phyloP scores from a whole-genome alignment of 2,888 invertebrate species.

The Dryobota labecula region DNA sequence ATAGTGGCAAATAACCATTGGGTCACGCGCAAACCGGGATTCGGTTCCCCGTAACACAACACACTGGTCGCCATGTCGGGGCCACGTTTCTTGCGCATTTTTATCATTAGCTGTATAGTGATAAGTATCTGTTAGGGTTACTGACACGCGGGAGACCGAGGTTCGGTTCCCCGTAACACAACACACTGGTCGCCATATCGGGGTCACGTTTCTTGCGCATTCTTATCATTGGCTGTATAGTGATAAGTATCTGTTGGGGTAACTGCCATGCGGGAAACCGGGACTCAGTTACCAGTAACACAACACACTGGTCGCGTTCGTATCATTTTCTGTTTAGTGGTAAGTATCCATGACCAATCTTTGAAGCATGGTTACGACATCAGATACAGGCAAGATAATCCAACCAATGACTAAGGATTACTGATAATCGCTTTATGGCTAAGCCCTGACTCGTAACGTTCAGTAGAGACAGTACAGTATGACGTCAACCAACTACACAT shows the following conservation, averaged over 20 bases:
- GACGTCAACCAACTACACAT: background rate
- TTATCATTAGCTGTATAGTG: background rate
- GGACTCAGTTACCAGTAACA: no score
- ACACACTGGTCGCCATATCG: background rate
- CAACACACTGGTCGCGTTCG: background rate
- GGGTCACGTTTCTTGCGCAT: background rate
- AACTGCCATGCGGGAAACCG: no score
- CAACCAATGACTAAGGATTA: constrained; percentile 6
- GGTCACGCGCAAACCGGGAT: no score
- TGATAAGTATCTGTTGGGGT: background rate
- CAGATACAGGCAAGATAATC: background rate
- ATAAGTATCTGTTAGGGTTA: background rate
- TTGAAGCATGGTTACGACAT: background rate
- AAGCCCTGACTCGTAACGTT: constrained; percentile 11
- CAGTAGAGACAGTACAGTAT: background rate
- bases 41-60: no score
- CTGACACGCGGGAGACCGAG: background rate
- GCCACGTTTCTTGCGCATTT: background rate
- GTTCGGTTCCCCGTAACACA: background rate
- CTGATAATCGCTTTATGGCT: constrained; percentile 27
- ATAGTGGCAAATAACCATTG: background rate
- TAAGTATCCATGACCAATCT: background rate
- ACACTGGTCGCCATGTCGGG: background rate
- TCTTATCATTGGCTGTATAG: background rate
- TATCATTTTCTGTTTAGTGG: background rate